Evolutionary conservation across 2,797 vertebrate genomes (phyloP).

Genomic region (Pseudochirops corinnae): DNA sequence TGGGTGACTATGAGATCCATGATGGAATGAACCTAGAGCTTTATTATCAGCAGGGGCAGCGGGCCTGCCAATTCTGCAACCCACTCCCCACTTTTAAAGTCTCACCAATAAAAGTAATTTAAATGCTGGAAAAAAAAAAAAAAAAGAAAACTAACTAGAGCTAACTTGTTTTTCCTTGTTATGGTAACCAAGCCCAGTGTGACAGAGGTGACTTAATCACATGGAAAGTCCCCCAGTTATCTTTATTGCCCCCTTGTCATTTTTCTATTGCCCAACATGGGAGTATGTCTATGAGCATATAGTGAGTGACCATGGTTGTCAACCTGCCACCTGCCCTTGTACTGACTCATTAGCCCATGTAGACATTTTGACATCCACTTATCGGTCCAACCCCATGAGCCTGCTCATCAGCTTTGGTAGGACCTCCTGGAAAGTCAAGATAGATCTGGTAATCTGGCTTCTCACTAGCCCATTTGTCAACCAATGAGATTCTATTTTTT

Average conservation of each 20-base stretch:
- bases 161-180: too few relatives aligned
- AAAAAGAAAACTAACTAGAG: not conserved
- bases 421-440: not conserved
- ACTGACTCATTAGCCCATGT: not conserved
- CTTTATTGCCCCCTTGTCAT: not conserved
- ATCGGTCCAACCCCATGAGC: not conserved
- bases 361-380: not conserved
- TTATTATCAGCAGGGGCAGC: too few relatives aligned
- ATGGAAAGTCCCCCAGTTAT: too few relatives aligned
- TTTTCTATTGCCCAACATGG: not conserved
- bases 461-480: not conserved
- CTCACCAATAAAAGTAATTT: too few relatives aligned
- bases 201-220: not conserved
- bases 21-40: too few relatives aligned
- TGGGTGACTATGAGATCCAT: too few relatives aligned
- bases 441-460: not conserved
- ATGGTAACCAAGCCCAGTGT: not conserved
- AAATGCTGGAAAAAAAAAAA: too few relatives aligned
- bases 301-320: not conserved
- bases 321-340: not conserved
- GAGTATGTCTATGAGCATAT: not conserved
- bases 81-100: too few relatives aligned
- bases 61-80: too few relatives aligned
- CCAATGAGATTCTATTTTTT: not conserved
- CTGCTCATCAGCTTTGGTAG: not conserved